Percentiles rank a stretch among this genome's conserved stretches.
These are phyloP conservation scores for Odobenus rosmarus DNA, from an alignment of 2,113 vertebrate genomes.

Conservation along the genomic window DNA sequence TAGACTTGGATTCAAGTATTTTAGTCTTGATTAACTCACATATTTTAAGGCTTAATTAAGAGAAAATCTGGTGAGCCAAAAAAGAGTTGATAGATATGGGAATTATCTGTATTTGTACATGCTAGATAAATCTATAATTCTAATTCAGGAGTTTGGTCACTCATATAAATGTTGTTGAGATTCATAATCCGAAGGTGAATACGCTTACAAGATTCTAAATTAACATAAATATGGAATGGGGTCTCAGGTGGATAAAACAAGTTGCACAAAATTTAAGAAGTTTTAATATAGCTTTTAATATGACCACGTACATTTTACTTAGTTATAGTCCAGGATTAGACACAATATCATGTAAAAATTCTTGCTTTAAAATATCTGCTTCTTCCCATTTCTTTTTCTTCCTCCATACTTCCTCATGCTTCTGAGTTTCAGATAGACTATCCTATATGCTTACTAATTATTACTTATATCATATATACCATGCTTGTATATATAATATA, in stretches of 20 bases:
- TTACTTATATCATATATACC: neutral
- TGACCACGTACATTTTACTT: neutral
- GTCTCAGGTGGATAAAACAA: neutral
- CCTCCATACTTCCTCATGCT: neutral
- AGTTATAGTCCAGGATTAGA: neutral
- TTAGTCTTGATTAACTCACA: conserved; percentile 8
- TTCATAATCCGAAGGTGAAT: neutral
- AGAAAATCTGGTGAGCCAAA: neutral
- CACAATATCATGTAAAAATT: neutral
- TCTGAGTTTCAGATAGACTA: neutral
- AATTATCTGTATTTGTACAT: neutral
- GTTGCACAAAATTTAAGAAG: neutral
- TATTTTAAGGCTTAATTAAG: conserved; percentile 24
- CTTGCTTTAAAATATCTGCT: neutral
- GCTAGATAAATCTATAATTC: neutral
- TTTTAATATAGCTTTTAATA: neutral
- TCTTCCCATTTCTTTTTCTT: conserved; percentile 15
- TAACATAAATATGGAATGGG: neutral
- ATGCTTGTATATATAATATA: neutral
- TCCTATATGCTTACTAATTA: neutral
- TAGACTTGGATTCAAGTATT: neutral
- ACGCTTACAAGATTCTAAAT: neutral
- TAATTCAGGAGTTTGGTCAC: neutral
- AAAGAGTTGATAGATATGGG: neutral
- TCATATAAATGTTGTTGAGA: neutral